Conservation (phyloP, 2,888 invertebrate species). For the Sminthurinus aureus region DNA sequence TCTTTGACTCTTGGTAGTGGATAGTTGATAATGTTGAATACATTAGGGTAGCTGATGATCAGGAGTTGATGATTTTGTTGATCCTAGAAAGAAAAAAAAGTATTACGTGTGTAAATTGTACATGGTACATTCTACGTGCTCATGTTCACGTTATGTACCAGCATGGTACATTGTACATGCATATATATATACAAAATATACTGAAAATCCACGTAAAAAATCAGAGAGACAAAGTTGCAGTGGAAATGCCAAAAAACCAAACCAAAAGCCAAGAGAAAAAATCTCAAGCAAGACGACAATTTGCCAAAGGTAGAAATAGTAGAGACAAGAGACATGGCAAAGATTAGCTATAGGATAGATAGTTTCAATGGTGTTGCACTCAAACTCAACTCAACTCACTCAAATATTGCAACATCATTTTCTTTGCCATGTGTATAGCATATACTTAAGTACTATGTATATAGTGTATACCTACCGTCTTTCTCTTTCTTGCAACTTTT, state of each 20-base stretch:
- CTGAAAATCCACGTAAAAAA: no score
- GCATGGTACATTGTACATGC: no score
- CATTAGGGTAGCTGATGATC: no score
- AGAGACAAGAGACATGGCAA: background rate
- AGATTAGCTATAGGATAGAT: background rate
- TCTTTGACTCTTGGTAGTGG: no score
- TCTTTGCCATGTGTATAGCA: background rate
- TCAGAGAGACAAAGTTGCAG: background rate
- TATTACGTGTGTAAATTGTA: no score
- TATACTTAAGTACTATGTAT: no score
- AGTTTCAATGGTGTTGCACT: slow-evolving; percentile 21
- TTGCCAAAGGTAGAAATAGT: background rate
- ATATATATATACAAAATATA: background rate
- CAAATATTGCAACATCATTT: slow-evolving; percentile 31
- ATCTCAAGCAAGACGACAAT: background rate
- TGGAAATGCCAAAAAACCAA: background rate
- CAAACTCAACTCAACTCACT: background rate
- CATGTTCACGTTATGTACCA: background rate
- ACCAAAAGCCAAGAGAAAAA: background rate
- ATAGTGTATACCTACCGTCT: background rate
- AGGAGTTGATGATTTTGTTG: no score
- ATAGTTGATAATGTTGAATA: no score
- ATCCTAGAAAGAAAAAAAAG: no score
- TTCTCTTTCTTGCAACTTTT: slow-evolving; percentile 30
- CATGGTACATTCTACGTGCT: no score